phyloP scores from a whole-genome alignment of 2,797 vertebrate genomes.

The Spondyliosoma cantharus region DNA sequence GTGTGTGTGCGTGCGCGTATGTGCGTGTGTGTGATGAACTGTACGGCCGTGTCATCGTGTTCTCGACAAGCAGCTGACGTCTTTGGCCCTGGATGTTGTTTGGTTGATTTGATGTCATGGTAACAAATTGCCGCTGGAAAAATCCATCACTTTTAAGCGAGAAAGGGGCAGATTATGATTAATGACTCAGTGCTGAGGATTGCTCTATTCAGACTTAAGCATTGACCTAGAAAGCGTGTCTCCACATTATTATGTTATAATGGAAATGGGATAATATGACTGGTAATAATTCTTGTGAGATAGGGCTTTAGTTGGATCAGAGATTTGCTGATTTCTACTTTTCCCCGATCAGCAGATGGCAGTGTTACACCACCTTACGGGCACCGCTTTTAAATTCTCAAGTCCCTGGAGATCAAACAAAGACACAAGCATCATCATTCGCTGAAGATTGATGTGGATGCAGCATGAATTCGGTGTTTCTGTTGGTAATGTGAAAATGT shows the following conservation, averaged over 20 bases:
- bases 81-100: conserved; percentile 41
- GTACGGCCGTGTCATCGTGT: conserved; percentile 28
- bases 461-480: conserved; percentile 50
- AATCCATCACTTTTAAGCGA: conserved; percentile 22
- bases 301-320: background rate
- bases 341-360: conserved; percentile 72
- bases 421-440: conserved; percentile 66
- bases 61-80: conserved; percentile 47
- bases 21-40: conserved; percentile 17
- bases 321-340: background rate
- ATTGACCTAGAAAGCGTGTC: conserved; percentile 28
- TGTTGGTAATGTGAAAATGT: conserved; percentile 50
- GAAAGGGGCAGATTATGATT: conserved; percentile 2
- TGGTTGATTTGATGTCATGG: conserved; percentile 57
- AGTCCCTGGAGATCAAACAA: conserved; percentile 74
- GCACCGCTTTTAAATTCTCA: conserved; percentile 9
- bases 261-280: conserved; percentile 13
- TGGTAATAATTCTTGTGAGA: conserved; percentile 2
- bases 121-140: conserved; percentile 43
- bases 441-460: conserved; percentile 64
- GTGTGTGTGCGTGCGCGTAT: too few relatives aligned
- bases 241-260: conserved; percentile 7
- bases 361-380: conserved; percentile 33
- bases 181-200: conserved; percentile 7
- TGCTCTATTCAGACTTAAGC: conserved; percentile 4